Conservation (phyloP, 2,113 vertebrate species). For the Sterna hirundo region DNA sequence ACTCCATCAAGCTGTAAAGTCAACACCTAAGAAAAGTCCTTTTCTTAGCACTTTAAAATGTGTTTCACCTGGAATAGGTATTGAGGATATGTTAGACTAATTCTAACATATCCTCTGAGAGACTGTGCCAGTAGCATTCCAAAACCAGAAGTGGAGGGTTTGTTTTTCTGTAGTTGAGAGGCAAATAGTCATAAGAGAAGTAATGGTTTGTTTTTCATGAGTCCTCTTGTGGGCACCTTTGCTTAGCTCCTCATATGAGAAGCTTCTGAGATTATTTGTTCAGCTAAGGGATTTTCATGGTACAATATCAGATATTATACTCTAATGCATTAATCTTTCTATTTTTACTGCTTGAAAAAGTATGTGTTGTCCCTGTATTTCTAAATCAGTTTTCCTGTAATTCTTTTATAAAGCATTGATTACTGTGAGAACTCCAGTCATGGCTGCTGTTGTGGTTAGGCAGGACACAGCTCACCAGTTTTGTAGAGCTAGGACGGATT, state of each 20-base stretch:
- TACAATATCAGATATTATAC: neutral
- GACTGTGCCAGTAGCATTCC: neutral
- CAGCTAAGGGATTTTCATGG: neutral
- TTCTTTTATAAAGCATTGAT: neutral
- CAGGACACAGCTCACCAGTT: neutral
- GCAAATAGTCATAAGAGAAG: neutral
- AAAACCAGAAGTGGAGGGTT: neutral
- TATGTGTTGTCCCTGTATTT: neutral
- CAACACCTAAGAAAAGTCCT: neutral
- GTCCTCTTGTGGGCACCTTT: neutral
- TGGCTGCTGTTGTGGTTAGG: neutral
- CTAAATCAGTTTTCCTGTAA: neutral
- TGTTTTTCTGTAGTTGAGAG: neutral
- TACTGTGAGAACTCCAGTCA: neutral
- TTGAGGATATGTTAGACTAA: neutral
- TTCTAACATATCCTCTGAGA: neutral
- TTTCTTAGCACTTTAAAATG: neutral
- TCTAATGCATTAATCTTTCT: neutral
- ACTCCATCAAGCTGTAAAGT: neutral
- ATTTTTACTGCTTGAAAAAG: neutral
- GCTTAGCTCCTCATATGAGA: neutral
- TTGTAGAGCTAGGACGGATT: neutral
- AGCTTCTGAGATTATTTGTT: neutral
- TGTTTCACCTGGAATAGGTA: neutral
- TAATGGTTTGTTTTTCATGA: neutral